phyloP scores from a whole-genome alignment of 30 jellyfish, hydroid and myxozoan species.

The Aurelia sp. region DNA sequence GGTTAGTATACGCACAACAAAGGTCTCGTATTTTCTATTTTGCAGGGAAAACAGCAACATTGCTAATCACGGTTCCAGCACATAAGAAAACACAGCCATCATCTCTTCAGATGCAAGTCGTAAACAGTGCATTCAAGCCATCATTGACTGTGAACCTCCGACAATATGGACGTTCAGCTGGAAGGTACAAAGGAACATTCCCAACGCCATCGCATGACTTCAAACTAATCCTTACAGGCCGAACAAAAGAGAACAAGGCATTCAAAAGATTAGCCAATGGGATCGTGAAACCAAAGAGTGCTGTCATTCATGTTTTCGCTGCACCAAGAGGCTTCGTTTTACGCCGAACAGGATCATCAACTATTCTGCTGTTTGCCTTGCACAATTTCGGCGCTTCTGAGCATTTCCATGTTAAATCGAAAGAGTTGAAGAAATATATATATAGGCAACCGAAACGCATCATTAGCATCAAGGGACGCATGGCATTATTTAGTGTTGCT shows the following conservation, averaged over 20 bases:
- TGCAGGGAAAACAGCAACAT: too few relatives aligned
- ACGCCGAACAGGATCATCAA: not conserved
- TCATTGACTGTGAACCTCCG: not conserved
- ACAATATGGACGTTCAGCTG: constrained; percentile 19
- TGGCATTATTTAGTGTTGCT: constrained; percentile 6
- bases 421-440: not conserved
- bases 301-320: constrained; percentile 14
- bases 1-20: too few relatives aligned
- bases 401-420: not conserved
- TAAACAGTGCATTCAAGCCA: not conserved
- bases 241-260: not conserved
- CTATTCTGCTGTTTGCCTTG: constrained; percentile 2
- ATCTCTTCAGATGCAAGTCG: constrained; percentile 6
- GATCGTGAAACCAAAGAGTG: not conserved
- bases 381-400: constrained; percentile 16
- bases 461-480: constrained; percentile 2
- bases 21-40: too few relatives aligned
- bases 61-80: too few relatives aligned
- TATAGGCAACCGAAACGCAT: not conserved
- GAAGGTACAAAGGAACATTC: constrained; percentile 16
- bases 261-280: constrained; percentile 7
- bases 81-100: constrained; percentile 12
- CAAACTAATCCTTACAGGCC: constrained; percentile 6
- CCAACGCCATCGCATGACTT: constrained; percentile 20
- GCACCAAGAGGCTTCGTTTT: constrained; percentile 27